Percentiles rank a stretch among this genome's conserved stretches.
phyloP scores from a whole-genome alignment of 2,797 vertebrate genomes.

The Bradypodion pumilum region DNA sequence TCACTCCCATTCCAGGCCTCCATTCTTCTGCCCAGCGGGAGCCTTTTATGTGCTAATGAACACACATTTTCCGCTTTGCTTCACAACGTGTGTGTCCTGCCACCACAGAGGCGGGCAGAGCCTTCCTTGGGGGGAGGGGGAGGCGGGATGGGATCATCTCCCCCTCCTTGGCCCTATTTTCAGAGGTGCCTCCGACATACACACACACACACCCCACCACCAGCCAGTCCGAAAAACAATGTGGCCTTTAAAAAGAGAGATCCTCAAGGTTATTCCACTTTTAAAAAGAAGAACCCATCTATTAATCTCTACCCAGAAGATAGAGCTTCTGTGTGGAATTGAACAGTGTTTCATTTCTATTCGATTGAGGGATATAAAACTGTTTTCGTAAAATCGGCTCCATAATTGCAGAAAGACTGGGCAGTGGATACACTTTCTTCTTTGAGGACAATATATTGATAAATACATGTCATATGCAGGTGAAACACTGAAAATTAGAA shows the following conservation, averaged over 20 bases:
- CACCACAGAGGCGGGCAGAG: conserved; percentile 59
- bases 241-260: conserved; percentile 72
- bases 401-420: background rate
- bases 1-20: conserved; percentile 80
- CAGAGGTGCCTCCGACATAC: conserved; percentile 40
- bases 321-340: background rate
- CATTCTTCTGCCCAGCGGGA: conserved; percentile 83
- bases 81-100: conserved; percentile 85
- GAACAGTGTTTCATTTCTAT: background rate
- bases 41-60: conserved; percentile 92
- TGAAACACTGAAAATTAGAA: too few relatives aligned
- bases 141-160: background rate
- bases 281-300: conserved; percentile 8
- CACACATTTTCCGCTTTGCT: conserved; percentile 84
- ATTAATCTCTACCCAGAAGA: background rate
- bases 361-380: background rate
- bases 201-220: too few relatives aligned
- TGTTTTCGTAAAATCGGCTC: background rate
- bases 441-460: too few relatives aligned
- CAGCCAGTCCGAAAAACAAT: conserved; percentile 64
- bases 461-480: too few relatives aligned
- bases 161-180: conserved; percentile 39
- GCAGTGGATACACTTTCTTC: background rate
- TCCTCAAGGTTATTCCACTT: conserved; percentile 59
- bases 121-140: background rate